Percentiles rank a stretch among this genome's conserved stretches.
Conservation (phyloP, 2,888 invertebrate genomes). For the Callimorpha dominula region DNA sequence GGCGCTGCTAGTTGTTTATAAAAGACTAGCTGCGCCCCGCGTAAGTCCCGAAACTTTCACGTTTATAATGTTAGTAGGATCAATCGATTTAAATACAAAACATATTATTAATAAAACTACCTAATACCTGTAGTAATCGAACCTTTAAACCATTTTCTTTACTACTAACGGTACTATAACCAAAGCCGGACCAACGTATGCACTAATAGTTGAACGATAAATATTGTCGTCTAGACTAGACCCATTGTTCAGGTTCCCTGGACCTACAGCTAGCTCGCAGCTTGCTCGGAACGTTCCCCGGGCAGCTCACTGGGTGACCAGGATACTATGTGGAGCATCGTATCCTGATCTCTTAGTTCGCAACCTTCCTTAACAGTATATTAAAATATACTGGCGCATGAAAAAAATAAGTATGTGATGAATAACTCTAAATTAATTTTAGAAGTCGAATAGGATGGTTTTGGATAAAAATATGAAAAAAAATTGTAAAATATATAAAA, state of each 20-base stretch:
- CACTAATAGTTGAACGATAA: neutral
- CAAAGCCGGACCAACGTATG: neutral
- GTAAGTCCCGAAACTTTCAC: no score
- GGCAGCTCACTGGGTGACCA: slow-evolving; percentile 2
- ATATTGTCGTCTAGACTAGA: neutral
- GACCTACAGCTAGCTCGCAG: neutral
- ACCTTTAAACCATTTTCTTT: neutral
- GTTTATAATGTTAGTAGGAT: no score
- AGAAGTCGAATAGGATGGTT: neutral
- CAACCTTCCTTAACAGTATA: slow-evolving; percentile 1
- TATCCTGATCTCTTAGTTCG: slow-evolving; percentile 3
- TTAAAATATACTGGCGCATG: neutral
- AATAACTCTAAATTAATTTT: neutral
- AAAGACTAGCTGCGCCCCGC: no score
- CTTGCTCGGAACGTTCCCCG: neutral
- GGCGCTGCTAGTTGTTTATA: no score
- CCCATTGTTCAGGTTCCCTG: slow-evolving; percentile 5
- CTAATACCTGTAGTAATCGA: no score
- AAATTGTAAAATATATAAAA: no score
- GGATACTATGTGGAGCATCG: neutral
- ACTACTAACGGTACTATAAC: neutral
- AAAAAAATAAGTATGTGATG: neutral
- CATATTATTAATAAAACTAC: no score
- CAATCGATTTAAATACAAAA: no score
- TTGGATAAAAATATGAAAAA: no score